Conservation (phyloP, 2,797 vertebrate genomes). For the Poliocrania exsul region DNA sequence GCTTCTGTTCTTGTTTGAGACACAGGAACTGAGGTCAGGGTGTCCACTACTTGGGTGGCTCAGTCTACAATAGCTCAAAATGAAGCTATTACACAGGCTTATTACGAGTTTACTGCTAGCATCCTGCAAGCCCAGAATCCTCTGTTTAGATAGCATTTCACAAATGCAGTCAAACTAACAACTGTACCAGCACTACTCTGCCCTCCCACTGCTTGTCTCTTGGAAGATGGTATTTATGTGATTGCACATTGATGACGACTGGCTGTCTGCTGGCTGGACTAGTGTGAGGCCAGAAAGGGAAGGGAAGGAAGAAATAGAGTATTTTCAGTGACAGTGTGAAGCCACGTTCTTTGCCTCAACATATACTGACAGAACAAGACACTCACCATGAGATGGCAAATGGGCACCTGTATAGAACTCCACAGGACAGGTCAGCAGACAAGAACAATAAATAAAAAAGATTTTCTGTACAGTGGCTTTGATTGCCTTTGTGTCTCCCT, state of each 20-base stretch:
- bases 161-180: not conserved
- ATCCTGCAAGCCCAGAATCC: not conserved
- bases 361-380: not conserved
- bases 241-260: not conserved
- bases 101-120: not conserved
- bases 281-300: not conserved
- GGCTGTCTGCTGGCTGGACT: not conserved
- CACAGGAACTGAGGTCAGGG: not conserved
- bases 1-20: not conserved
- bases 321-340: not conserved
- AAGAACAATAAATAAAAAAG: not conserved
- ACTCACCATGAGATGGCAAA: not conserved
- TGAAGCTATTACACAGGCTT: not conserved
- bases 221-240: not conserved
- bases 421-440: not conserved
- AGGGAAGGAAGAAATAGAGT: not conserved
- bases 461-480: not conserved
- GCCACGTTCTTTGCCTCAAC: not conserved
- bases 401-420: not conserved
- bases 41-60: not conserved
- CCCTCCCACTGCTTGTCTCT: not conserved
- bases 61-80: not conserved
- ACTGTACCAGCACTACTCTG: not conserved
- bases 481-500: not conserved
- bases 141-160: not conserved